Evolutionary conservation across 2,888 invertebrate genomes (phyloP), one percentile per base, ranked within the genome.

Genomic region (Phortica magna): DNA sequence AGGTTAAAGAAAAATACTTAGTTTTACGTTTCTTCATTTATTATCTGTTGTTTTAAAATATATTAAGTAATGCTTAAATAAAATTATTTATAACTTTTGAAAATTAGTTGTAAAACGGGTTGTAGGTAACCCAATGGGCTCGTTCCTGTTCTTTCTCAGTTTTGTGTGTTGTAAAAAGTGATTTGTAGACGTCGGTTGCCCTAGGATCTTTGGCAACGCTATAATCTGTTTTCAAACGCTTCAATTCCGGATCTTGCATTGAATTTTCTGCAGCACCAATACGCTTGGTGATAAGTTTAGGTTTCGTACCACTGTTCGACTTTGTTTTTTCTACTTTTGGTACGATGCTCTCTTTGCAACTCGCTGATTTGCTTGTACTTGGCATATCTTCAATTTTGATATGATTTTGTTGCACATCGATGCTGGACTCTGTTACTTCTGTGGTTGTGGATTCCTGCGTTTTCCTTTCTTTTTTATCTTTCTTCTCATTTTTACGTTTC

Each of bases 71-170:
- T 31, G 31, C 31, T 43, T n/a, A 17, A 57, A 7, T 2, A 42
- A n/a, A 31, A 17, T 12, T 31, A 31, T 31, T 31, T 31, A 1
- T 74, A 72, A 70, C 17, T 42, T 17, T 12, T 19, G 39, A 3
- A 59, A 31, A 31, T 93, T 92, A 96, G 93, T 97, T 97, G 91
- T 97, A 97, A 92, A 97, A 97, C 72, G 99, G 99, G 93, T 99
- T 99, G 88, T 98, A 98, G 0, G 99, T 99, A 75, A 99, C 95
- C 99, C 99, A 99, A 91, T 99, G 98, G 1, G 98, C 98, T 83
- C 96, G 95, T 65, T 95, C 94, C 91, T 99, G 98, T 74, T 96
- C 95, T 85, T 96, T 94, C 76, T 98, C 99, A 75, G 94, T 95
- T 88, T 96, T 94, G 89, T 98, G 98, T 9, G 96, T 95, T 0